Base-by-base conservation (phyloP, 2,113 vertebrate genomes). In the Alethe diademata region DNA sequence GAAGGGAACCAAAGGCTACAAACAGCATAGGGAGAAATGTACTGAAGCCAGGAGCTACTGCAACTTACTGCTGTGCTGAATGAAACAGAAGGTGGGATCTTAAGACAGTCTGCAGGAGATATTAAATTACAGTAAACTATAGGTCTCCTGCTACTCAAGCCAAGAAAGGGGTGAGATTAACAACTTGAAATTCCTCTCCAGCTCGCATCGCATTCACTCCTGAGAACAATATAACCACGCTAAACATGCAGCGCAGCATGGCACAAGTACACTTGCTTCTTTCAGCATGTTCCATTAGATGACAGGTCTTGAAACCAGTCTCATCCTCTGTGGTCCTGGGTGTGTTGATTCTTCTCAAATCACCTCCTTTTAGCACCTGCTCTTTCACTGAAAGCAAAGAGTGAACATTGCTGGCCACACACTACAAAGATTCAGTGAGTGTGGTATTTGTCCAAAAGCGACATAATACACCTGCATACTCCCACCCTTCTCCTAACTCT, bases 1-100 rank as follows among this genome's bases (percentile, higher is more conserved):
- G 61, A 85, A 86, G 36, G 28, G 71, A 92, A 79, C 45, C 29
- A 66, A 90, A 88, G 80, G n/a, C 82, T 79, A 67, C 57, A 45
- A 60, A 60, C n/a, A 61, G 43, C 79, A 85, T 20, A 53, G 25
- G n/a, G 48, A 56, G 54, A 74, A 70, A 38, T 3, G 8, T 3
- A 48, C n/a, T 8, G 38, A 84, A 51, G 58, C 6, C 5, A 79
- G 72, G 8, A 86, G 62, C 61, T 86, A 33, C 85, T 72, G 65
- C 51, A 91, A 19, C 56, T 56, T 64, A 43, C 65, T 64, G 66
- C 74, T 65, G 22, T 10, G 31, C 31, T 25, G 48, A 81, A 20
- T 14, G 65, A 88, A 82, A 57, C 31, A 88, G 62, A 90, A 79
- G 31, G 86, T 4, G 48, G 50, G 53, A 71, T 70, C 28, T 35